Evolutionary conservation across 2,888 invertebrate genomes (phyloP).

Genomic region (Callinectes sapidus): DNA sequence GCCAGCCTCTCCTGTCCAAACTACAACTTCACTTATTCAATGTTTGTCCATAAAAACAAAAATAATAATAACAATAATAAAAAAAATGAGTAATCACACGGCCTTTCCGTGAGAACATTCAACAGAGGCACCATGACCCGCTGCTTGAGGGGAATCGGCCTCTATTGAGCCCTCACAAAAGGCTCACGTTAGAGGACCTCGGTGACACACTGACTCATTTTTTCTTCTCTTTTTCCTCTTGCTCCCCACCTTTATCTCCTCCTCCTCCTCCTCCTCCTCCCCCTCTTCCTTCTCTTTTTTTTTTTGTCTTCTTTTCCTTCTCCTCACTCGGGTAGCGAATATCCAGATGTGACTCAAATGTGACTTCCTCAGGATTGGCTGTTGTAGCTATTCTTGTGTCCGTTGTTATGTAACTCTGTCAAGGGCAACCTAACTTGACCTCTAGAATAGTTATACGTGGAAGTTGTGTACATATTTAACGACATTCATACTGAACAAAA

Average conservation of each 20-base stretch:
- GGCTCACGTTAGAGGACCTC: constrained; percentile 40
- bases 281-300: no score
- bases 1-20: constrained; percentile 21
- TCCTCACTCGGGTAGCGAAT: constrained; percentile 41
- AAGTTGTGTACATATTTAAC: constrained; percentile 68
- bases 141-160: neutral
- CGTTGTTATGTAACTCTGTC: constrained; percentile 56
- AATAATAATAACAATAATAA: constrained; percentile 5
- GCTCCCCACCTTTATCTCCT: neutral
- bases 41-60: constrained; percentile 23
- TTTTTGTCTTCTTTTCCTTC: neutral
- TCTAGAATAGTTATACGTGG: constrained; percentile 62
- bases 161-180: constrained; percentile 37
- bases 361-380: constrained; percentile 58
- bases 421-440: constrained; percentile 57
- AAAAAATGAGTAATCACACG: constrained; percentile 25
- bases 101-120: constrained; percentile 26
- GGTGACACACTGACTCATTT: constrained; percentile 44
- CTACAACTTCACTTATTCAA: constrained; percentile 9
- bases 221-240: neutral
- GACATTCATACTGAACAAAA: constrained; percentile 66
- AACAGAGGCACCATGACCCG: constrained; percentile 36
- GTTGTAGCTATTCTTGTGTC: constrained; percentile 56
- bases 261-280: neutral
- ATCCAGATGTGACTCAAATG: constrained; percentile 32